Base-by-base conservation (phyloP, 2,888 invertebrate species). In the Patella ulyssiponensis region DNA sequence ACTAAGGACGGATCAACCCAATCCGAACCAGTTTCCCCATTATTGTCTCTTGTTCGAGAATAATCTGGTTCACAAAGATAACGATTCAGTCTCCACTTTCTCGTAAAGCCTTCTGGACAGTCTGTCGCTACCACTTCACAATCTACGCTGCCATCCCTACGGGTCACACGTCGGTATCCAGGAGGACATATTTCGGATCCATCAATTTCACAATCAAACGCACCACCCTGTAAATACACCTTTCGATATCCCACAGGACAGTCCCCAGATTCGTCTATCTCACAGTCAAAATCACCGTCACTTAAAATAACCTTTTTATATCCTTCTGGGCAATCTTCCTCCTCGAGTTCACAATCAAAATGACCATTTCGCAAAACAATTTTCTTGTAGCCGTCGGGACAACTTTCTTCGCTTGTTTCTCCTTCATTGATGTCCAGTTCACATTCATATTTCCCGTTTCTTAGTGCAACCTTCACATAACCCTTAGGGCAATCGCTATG, bases 1-100 rank as follows among this genome's bases (percentile, higher is more conserved):
- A 76, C 53, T 20, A 51, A n/a, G 3, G 64, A 58, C 7, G 72
- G 51, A 69, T 76, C 76, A n/a, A 69, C 64, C 20, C n/a, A 15
- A 20, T 71, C 56, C 11, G 51, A 44, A 44, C 44, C 44, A 44
- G 44, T 44, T 64, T 23, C 64, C 3, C 64, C 64, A 64, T 64
- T 23, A 23, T 23, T 11, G 23, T 64, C 23, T 23, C 12, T 64
- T 15, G 20, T 20, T 14, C 23, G 11, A 23, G 23, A 64, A 12
- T 15, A 23, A 20, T 64, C 64, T 64, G 64, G 64, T 64, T 64
- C 64, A 64, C 64, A 64, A 20, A 64, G 20, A 23, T 23, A 64
- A 11, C 64, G 20, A 23, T 64, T 64, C 11, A 64, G 14, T 23
- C 20, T 23, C 64, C 64, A 64, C 14, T 64, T 64, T 11, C 23